These are phyloP conservation scores for Antechinus flavipes DNA, from an alignment of 2,113 vertebrate species.

Conservation along the genomic window DNA sequence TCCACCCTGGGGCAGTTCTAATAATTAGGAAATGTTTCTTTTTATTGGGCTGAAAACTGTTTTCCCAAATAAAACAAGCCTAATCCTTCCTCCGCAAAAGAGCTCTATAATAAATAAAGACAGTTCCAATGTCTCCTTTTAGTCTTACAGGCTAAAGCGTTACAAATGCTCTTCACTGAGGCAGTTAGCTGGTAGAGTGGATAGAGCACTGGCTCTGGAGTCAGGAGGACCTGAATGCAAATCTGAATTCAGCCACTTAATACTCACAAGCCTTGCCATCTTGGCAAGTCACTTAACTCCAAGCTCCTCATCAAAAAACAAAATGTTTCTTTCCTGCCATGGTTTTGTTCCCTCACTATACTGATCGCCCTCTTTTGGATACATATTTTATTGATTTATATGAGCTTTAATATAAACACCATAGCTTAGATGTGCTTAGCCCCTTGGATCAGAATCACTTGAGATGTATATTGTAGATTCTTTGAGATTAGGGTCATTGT, in stretches of 20 bases:
- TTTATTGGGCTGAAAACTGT: background rate
- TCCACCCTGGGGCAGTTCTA: background rate
- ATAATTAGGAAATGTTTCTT: background rate
- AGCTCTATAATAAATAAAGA: background rate
- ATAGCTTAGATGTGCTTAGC: background rate
- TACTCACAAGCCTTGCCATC: no score
- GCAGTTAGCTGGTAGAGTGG: no score
- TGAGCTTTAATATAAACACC: background rate
- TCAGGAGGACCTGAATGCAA: no score
- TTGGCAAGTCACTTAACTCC: no score
- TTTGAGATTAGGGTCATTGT: background rate
- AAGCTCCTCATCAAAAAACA: no score
- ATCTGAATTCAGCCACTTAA: no score
- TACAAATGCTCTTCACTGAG: background rate
- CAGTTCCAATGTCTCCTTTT: background rate
- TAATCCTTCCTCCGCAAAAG: background rate
- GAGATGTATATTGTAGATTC: background rate
- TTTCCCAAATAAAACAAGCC: background rate
- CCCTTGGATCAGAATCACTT: background rate
- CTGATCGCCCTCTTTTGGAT: background rate
- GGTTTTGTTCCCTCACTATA: background rate
- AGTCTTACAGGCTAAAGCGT: background rate
- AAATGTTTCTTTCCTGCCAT: background rate
- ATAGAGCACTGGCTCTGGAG: no score
- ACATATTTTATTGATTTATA: background rate